Evolutionary conservation across 2,113 vertebrate genomes (phyloP), one percentile per base, ranked within the genome.

Genomic region (Melanerpes formicivorus): DNA sequence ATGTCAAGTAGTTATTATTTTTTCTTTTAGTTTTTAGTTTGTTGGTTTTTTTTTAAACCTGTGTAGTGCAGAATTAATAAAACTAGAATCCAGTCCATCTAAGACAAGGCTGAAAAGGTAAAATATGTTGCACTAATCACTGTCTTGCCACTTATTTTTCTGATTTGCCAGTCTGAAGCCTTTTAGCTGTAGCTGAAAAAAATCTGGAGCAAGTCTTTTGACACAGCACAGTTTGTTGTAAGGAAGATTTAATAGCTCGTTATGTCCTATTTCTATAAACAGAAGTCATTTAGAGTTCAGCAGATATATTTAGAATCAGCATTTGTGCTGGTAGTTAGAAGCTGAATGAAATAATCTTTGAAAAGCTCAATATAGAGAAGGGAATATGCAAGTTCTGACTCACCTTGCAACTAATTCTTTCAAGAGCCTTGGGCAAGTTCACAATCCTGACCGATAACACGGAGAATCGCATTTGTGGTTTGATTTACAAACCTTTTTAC

Each of bases 241-340:
- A 97, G 93, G 93, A 98, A 97, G 96, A 97, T 97, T 97, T 97
- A 97, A 97, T 97, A 97, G 96, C 95, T 97, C 96, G 95, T 98
- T 97, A 93, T 97, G 94, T 94, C 96, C 97, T 97, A 97, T 97
- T 97, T 97, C 97, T 97, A 97, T 95, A 96, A 97, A 95, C 96
- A 97, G 93, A 97, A 97, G 96, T 98, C 97, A 98, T 95, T 97
- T 96, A 91, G 96, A 98, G 97, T 98, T 98, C 97, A 98, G 62
- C 74, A 93, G 96, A 95, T 97, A 98, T 97, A 97, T 98, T 98
- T 98, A 98, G 97, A 97, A 97, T 87, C 93, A 97, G 93, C 96
- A 96, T 95, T 95, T 96, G 94, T 96, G 93, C 95, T 96, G 96
- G 95, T 96, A 87, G 90, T 96, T 97, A 95, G 91, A 95, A 94